phyloP scores from a whole-genome alignment of 2,888 invertebrate genomes.

The Drosophila quasianomalipes region DNA sequence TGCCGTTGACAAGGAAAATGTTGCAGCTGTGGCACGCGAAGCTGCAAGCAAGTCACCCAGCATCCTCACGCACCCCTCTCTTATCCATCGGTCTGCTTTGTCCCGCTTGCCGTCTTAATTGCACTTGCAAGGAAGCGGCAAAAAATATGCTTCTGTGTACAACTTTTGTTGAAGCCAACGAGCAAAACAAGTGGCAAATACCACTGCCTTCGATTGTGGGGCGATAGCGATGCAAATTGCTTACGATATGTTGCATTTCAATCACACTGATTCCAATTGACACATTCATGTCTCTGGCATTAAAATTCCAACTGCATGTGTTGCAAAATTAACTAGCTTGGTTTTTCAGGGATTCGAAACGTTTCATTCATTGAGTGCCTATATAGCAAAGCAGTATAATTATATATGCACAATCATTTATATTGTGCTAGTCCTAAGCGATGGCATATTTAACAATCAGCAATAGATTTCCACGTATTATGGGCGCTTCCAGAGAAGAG shows the following conservation, averaged over 20 bases:
- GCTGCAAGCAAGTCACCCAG: constrained; percentile 20
- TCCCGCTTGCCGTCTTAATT: constrained; percentile 40
- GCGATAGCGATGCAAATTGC: constrained; percentile 27
- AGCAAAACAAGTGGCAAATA: constrained; percentile 50
- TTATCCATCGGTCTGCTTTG: background rate
- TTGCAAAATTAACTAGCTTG: background rate
- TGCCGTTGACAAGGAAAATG: constrained; percentile 72
- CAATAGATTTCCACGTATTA: constrained; percentile 46
- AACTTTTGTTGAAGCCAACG: constrained; percentile 17
- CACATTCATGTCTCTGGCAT: background rate
- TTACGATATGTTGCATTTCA: constrained; percentile 22
- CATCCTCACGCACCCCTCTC: background rate
- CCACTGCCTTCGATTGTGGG: constrained; percentile 46
- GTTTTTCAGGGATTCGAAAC: background rate
- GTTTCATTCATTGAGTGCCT: background rate
- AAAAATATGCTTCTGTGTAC: constrained; percentile 36
- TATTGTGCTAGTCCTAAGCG: constrained; percentile 2
- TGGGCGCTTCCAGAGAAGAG: constrained; percentile 57
- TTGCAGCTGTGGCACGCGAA: constrained; percentile 72
- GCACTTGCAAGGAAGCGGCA: constrained; percentile 50
- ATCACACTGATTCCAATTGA: constrained; percentile 4
- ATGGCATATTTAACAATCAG: constrained; percentile 9
- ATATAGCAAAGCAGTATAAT: background rate
- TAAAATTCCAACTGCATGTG: background rate
- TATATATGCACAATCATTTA: background rate